phyloP scores from a whole-genome alignment of 1,140 invertebrate genomes.

The Zeugodacus cucurbitae region DNA sequence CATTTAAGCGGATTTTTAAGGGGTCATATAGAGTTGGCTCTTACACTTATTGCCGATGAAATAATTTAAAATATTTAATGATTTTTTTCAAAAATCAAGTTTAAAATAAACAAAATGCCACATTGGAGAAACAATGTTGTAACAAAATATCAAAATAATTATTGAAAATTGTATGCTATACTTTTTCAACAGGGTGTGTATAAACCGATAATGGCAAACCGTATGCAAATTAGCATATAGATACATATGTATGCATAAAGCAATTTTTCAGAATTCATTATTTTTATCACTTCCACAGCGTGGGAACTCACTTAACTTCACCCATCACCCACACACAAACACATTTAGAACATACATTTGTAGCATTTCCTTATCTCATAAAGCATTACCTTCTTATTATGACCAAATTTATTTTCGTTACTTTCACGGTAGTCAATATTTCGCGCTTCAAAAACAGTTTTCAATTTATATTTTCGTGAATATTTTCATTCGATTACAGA shows the following conservation, averaged over 20 bases:
- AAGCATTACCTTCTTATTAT: constrained; percentile 7
- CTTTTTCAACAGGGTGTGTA: no score
- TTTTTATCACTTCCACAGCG: not conserved
- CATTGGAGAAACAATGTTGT: no score
- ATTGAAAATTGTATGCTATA: no score
- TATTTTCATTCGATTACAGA: not conserved
- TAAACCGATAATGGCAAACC: no score
- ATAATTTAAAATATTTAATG: no score
- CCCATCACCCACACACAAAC: not conserved
- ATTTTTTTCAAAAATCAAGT: no score
- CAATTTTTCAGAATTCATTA: not conserved
- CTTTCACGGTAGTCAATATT: not conserved
- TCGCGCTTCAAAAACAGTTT: not conserved
- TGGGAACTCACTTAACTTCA: not conserved
- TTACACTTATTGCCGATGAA: no score
- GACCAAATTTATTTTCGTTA: not conserved
- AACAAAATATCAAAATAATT: no score
- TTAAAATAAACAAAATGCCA: no score
- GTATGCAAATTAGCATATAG: not conserved
- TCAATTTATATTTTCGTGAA: not conserved
- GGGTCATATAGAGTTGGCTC: no score
- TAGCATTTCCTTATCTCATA: not conserved
- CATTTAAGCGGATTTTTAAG: no score
- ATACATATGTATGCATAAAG: not conserved
- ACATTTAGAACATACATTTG: not conserved